Evolutionary conservation across 2,797 vertebrate genomes (phyloP).

Genomic region (Sebastes baramenuke): DNA sequence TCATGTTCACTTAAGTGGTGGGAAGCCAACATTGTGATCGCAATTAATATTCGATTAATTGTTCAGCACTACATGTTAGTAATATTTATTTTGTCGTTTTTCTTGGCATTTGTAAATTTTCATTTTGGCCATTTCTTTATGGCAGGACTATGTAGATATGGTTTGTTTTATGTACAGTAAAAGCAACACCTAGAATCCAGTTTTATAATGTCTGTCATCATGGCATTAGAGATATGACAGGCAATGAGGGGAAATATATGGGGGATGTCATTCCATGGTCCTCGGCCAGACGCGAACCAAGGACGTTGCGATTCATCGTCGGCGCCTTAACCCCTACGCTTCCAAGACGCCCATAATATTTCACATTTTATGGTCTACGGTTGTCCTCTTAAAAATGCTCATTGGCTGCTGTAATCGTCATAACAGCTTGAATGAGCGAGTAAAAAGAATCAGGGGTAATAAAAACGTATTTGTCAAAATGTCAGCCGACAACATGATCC

Average conservation of each 20-base stretch:
- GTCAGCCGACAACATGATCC: not conserved
- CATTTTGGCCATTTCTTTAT: not conserved
- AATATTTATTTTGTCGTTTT: not conserved
- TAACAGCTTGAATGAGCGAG: not conserved
- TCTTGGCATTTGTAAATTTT: not conserved
- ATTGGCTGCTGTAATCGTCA: not conserved
- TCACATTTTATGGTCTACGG: not conserved
- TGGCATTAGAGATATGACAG: not conserved
- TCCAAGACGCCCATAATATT: not conserved
- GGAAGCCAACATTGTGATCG: too few species aligned
- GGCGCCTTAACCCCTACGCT: not conserved
- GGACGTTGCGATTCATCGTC: not conserved
- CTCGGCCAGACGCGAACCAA: not conserved
- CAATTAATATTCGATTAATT: too few species aligned
- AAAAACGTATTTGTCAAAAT: slow-evolving; percentile 18
- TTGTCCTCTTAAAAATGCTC: not conserved
- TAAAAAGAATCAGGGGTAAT: not conserved
- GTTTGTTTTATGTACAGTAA: not conserved
- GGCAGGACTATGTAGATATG: too few species aligned
- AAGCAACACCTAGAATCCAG: not conserved
- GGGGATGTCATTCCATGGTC: not conserved
- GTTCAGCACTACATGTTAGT: not conserved
- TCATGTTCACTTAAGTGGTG: too few species aligned
- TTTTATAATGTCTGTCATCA: not conserved
- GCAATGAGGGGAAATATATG: not conserved